A percentile compares a stretch with the other conserved stretches of the same genome.
phyloP scores from a whole-genome alignment of 37 sponge, comb jelly and placozoan species.

The Agelas oroides region DNA sequence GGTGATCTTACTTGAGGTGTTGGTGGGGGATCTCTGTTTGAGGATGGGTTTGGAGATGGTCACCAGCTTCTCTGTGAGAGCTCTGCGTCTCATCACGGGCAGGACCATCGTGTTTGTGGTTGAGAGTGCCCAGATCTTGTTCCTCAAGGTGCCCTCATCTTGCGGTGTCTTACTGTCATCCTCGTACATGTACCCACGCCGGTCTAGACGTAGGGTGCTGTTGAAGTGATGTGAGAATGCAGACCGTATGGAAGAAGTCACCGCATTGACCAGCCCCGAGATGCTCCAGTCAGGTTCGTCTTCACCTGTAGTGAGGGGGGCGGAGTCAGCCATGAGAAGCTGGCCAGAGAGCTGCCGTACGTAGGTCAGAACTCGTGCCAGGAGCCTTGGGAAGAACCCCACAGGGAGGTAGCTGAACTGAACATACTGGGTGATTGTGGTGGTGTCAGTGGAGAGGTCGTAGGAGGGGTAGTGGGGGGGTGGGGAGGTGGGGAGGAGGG shows the following conservation, averaged over 20 bases:
- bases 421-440: conserved; percentile 18
- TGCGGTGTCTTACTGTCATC: conserved; percentile 24
- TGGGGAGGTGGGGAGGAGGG: conserved; percentile 41
- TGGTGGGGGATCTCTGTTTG: neutral
- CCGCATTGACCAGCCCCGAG: too few relatives aligned
- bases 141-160: conserved; percentile 4
- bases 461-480: conserved; percentile 60
- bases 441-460: conserved; percentile 17
- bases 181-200: conserved; percentile 38
- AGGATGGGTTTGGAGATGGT: conserved; percentile 43
- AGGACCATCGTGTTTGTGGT: conserved; percentile 16
- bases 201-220: conserved; percentile 15
- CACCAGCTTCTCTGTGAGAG: conserved; percentile 40
- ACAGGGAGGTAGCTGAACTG: conserved; percentile 51
- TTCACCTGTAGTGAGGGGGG: neutral
- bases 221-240: neutral
- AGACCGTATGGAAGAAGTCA: neutral
- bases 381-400: conserved; percentile 45
- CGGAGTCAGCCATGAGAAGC: conserved; percentile 26
- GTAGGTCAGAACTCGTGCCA: conserved; percentile 36
- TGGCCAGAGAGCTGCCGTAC: conserved; percentile 60
- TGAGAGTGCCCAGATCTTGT: conserved; percentile 57
- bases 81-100: neutral
- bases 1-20: neutral
- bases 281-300: neutral